Percentiles rank a stretch among this genome's conserved stretches.
Conservation (phyloP, 2,113 vertebrate species). For the Rhynchopsitta pachyrhyncha region DNA sequence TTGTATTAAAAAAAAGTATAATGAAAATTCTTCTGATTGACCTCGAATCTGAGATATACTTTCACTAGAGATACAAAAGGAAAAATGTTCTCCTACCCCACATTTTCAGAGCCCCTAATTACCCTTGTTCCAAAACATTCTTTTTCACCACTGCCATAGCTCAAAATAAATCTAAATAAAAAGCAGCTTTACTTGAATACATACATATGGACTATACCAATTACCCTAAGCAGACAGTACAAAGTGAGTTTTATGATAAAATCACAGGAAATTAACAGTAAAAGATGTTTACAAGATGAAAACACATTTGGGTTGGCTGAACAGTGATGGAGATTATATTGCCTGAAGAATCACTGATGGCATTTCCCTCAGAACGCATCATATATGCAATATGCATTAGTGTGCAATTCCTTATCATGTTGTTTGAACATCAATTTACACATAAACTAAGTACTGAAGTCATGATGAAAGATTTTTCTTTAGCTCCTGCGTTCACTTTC, state of each 20-base stretch:
- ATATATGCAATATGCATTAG: neutral
- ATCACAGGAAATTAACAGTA: neutral
- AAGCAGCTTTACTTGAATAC: neutral
- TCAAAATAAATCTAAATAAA: neutral
- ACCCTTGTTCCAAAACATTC: neutral
- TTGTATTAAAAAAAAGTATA: neutral
- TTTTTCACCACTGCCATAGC: neutral
- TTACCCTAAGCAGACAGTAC: neutral
- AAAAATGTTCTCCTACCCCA: neutral
- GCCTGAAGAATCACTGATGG: neutral
- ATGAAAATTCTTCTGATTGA: neutral
- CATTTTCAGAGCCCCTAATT: neutral
- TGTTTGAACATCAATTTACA: neutral
- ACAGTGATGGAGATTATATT: neutral
- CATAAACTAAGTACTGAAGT: neutral
- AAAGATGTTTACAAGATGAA: neutral
- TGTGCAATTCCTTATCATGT: neutral
- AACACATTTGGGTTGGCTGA: neutral
- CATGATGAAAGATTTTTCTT: neutral
- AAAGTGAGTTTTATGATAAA: neutral
- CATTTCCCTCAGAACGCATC: neutral
- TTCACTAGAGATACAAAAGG: neutral
- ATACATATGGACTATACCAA: neutral
- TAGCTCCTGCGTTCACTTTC: neutral
- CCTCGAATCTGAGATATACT: neutral